Conservation (phyloP, 2,113 vertebrate genomes). For the Acrocephalus kingi region DNA sequence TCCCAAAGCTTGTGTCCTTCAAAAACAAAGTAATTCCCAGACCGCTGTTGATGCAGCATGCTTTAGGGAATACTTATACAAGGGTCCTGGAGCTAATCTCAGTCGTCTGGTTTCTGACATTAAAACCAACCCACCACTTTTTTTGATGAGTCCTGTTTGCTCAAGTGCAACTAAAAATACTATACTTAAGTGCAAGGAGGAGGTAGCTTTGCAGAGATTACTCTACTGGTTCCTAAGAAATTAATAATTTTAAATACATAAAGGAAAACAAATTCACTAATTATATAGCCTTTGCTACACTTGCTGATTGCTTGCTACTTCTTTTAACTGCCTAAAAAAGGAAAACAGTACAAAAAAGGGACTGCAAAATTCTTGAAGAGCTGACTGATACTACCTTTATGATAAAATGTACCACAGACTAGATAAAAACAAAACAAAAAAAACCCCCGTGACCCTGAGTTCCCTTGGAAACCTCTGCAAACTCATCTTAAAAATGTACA, state of each 20-base stretch:
- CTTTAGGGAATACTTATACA: not conserved
- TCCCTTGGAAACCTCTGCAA: conserved; percentile 3
- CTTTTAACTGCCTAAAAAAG: not conserved
- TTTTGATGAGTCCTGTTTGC: not conserved
- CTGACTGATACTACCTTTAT: not conserved
- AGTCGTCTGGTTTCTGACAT: not conserved
- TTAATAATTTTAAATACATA: not conserved
- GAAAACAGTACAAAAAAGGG: not conserved
- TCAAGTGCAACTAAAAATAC: not conserved
- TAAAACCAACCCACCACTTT: not conserved
- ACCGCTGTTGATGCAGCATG: not conserved
- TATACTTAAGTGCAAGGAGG: not conserved
- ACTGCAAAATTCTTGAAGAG: not conserved
- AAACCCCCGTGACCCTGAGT: not conserved
- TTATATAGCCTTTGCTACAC: not conserved
- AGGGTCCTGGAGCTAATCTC: not conserved
- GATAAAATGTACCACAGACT: not conserved
- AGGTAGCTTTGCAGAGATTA: not conserved
- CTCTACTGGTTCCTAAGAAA: not conserved
- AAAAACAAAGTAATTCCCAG: not conserved
- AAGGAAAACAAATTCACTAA: not conserved
- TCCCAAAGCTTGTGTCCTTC: conserved; percentile 12
- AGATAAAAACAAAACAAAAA: not conserved
- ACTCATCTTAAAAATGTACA: conserved; percentile 8
- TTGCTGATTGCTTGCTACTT: not conserved